Conservation (phyloP, 2,888 invertebrate species). For the Athrips mouffetella region DNA sequence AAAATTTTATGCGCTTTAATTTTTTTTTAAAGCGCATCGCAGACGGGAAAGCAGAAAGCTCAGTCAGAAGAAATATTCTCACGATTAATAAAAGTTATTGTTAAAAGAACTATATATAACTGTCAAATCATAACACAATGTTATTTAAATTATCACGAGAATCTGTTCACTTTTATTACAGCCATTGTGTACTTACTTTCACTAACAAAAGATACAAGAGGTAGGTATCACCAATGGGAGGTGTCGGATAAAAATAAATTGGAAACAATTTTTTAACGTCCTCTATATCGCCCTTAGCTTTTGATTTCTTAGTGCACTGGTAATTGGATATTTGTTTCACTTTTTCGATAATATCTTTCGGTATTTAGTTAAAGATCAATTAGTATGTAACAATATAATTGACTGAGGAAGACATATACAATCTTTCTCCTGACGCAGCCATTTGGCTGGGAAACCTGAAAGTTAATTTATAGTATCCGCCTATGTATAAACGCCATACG, state of each 20-base stretch:
- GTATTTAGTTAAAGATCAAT: too few relatives aligned
- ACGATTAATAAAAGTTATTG: too few relatives aligned
- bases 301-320: neutral
- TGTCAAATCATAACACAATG: neutral
- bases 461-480: too few relatives aligned
- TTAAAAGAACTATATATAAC: neutral
- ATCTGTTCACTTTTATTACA: slow-evolving; percentile 22
- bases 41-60: too few relatives aligned
- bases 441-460: too few relatives aligned
- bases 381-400: too few relatives aligned
- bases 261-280: slow-evolving; percentile 23
- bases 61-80: too few relatives aligned
- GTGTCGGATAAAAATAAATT: slow-evolving; percentile 25
- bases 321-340: slow-evolving; percentile 2
- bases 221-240: slow-evolving; percentile 21
- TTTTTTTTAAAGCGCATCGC: too few relatives aligned
- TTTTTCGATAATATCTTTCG: neutral
- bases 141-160: slow-evolving; percentile 24
- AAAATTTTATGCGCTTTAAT: too few relatives aligned
- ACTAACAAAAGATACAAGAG: slow-evolving; percentile 29
- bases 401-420: too few relatives aligned
- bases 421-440: too few relatives aligned
- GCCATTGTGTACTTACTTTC: slow-evolving; percentile 32
- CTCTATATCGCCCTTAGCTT: slow-evolving; percentile 1
- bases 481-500: too few relatives aligned